phyloP scores from a whole-genome alignment of 2,888 invertebrate species.

The Cerceris rybyensis region DNA sequence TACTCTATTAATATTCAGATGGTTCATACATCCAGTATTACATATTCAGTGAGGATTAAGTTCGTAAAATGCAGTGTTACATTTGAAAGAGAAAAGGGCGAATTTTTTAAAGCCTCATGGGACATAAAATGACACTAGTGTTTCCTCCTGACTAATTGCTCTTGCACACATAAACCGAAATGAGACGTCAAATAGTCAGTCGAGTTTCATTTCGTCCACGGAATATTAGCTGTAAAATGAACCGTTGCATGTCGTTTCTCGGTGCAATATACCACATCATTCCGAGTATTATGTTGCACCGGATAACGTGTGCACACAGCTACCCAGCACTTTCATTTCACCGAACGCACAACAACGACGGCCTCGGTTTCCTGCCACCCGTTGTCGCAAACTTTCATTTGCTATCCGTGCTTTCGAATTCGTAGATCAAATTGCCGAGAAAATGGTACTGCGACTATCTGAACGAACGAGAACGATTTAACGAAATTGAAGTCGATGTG shows the following conservation, averaged over 20 bases:
- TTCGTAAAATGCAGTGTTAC: too few species aligned
- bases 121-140: not conserved
- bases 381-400: too few species aligned
- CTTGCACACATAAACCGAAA: slow-evolving; percentile 11
- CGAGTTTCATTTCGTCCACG: slow-evolving; percentile 26
- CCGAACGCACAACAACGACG: too few species aligned
- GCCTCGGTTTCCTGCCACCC: too few species aligned
- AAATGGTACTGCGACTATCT: not conserved
- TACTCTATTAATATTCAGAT: too few species aligned
- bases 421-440: too few species aligned
- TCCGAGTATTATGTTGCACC: slow-evolving; percentile 5
- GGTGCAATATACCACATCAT: not conserved
- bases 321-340: not conserved
- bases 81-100: too few species aligned
- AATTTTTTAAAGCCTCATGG: too few species aligned
- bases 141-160: slow-evolving; percentile 34
- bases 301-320: not conserved
- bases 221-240: slow-evolving; percentile 36
- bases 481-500: not conserved
- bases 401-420: too few species aligned
- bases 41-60: too few species aligned
- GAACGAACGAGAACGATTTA: not conserved
- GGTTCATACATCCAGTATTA: too few species aligned
- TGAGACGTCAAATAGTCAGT: slow-evolving; percentile 10
- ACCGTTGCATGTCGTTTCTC: not conserved